Conservation (phyloP, 2,113 vertebrate species). For the Oceanites oceanicus region DNA sequence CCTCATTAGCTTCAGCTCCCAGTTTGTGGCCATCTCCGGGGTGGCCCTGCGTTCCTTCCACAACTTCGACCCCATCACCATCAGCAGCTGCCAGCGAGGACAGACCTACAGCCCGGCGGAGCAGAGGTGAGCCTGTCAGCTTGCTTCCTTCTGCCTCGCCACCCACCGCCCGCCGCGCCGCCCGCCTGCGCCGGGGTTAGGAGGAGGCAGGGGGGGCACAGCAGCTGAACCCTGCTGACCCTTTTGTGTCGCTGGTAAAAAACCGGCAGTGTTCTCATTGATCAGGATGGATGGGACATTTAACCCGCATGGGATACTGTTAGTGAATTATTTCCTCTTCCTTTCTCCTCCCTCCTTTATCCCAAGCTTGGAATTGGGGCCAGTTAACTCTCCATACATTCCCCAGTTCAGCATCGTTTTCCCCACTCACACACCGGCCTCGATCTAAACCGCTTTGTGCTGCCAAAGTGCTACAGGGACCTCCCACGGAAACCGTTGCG, state of each 20-base stretch:
- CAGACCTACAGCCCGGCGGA: slow-evolving; percentile 96
- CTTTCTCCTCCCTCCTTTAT: slow-evolving; percentile 56
- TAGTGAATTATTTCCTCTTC: slow-evolving; percentile 72
- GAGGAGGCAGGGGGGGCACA: slow-evolving; percentile 14
- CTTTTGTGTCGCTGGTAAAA: not conserved
- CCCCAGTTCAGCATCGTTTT: not conserved
- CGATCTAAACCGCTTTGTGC: not conserved
- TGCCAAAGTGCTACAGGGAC: not conserved
- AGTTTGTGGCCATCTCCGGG: slow-evolving; percentile 93
- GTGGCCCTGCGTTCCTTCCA: slow-evolving; percentile 97
- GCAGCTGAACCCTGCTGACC: slow-evolving; percentile 33
- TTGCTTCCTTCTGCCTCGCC: not conserved
- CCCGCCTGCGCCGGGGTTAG: not conserved
- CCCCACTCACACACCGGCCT: not conserved
- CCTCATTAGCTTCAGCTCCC: slow-evolving; percentile 89
- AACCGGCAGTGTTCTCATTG: slow-evolving; percentile 38
- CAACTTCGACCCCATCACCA: slow-evolving; percentile 97
- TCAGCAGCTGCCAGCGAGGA: slow-evolving; percentile 96
- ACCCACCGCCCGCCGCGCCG: not conserved
- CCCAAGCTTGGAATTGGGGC: not conserved
- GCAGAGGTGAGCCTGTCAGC: slow-evolving; percentile 86
- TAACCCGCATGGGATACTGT: slow-evolving; percentile 51
- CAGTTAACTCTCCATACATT: not conserved
- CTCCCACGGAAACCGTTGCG: not conserved
- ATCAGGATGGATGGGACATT: slow-evolving; percentile 59